Conservation (phyloP, 2,797 vertebrate species). For the Enteromius mattozi region DNA sequence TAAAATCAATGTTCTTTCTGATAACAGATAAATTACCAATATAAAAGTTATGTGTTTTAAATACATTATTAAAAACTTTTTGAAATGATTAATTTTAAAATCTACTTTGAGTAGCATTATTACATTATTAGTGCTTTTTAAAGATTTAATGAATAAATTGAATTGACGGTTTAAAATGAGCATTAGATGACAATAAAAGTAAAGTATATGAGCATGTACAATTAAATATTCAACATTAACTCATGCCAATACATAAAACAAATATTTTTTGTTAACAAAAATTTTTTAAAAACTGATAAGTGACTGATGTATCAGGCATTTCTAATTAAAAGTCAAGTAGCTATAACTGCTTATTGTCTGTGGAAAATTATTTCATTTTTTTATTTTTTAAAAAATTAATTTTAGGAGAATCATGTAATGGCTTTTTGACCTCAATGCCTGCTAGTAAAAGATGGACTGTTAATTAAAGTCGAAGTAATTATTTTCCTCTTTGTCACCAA, state of each 20-base stretch:
- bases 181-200: not conserved
- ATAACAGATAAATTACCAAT: too few species aligned
- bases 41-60: not conserved
- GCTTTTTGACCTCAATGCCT: not conserved
- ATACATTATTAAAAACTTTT: not conserved
- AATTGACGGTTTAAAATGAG: not conserved
- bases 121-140: not conserved
- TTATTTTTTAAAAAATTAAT: too few species aligned
- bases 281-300: not conserved
- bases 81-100: not conserved
- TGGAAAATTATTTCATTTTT: not conserved
- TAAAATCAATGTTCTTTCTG: not conserved
- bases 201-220: not conserved
- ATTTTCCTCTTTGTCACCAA: not conserved
- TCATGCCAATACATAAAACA: not conserved
- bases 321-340: not conserved
- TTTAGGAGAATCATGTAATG: not conserved
- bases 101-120: not conserved
- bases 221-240: not conserved
- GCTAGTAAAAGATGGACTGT: not conserved
- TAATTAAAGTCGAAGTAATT: not conserved
- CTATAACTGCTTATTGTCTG: not conserved
- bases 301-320: too few species aligned
- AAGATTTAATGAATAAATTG: not conserved
- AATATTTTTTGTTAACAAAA: not conserved